Percentiles rank a stretch among this genome's conserved stretches.
phyloP scores from a whole-genome alignment of 2,113 vertebrate genomes.

The Campylomormyrus numenius region DNA sequence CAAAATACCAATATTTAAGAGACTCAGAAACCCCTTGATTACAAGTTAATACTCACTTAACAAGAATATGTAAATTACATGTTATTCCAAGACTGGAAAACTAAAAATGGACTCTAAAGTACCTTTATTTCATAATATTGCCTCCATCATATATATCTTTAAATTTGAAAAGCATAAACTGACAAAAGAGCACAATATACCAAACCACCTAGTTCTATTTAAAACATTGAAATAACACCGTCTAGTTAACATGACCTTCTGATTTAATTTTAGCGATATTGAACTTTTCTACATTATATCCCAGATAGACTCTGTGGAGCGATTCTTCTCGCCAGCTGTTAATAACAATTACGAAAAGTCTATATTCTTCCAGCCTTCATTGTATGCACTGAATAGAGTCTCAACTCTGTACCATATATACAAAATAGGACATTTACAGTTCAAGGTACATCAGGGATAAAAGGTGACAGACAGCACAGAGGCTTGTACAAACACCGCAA shows the following conservation, averaged over 20 bases:
- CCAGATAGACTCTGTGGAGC: neutral
- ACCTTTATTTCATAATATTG: slow-evolving; percentile 83
- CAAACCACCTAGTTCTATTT: slow-evolving; percentile 55
- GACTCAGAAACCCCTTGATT: slow-evolving; percentile 89
- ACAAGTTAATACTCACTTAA: slow-evolving; percentile 96
- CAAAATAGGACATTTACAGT: slow-evolving; percentile 1
- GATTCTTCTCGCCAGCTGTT: neutral
- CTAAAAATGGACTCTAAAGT: slow-evolving; percentile 67
- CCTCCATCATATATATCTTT: slow-evolving; percentile 67
- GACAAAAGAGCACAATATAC: slow-evolving; percentile 52
- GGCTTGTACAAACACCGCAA: neutral
- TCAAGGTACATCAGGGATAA: slow-evolving; percentile 5
- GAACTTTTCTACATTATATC: neutral
- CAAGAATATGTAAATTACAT: slow-evolving; percentile 78
- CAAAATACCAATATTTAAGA: slow-evolving; percentile 99
- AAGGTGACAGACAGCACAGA: neutral
- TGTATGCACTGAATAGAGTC: slow-evolving; percentile 26
- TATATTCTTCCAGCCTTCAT: neutral
- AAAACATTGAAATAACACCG: slow-evolving; percentile 48
- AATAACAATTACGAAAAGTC: neutral
- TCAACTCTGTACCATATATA: slow-evolving; percentile 45
- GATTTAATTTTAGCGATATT: slow-evolving; percentile 38
- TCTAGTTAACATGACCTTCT: slow-evolving; percentile 24
- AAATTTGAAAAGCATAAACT: neutral
- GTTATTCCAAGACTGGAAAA: slow-evolving; percentile 62